Evolutionary conservation across 2,888 invertebrate genomes (phyloP).

Genomic region (Onthophagus sagittarius): DNA sequence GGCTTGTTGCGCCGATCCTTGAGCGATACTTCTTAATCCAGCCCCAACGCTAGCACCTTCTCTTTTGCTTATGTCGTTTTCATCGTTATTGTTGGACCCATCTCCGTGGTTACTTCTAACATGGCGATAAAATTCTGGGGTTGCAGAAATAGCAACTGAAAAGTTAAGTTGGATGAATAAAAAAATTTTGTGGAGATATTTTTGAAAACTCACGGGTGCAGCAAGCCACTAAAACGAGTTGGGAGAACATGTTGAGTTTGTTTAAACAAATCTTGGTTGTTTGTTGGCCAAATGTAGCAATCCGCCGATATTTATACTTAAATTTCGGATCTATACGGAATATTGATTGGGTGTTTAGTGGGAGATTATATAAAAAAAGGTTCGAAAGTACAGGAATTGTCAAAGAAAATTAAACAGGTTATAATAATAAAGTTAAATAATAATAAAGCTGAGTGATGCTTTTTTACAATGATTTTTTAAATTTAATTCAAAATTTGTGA

Average conservation of each 20-base stretch:
- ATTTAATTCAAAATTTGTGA: not conserved
- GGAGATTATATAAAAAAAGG: not conserved
- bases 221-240: not conserved
- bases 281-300: not conserved
- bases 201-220: not conserved
- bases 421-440: too few species aligned
- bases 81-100: not conserved
- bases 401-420: not conserved
- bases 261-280: not conserved
- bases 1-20: conserved; percentile 72
- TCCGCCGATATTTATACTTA: not conserved
- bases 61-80: conserved; percentile 37
- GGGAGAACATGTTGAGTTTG: not conserved
- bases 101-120: not conserved
- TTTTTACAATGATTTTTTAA: not conserved
- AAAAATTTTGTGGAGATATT: not conserved
- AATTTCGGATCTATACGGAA: not conserved
- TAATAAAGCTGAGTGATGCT: too few species aligned
- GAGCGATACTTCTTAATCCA: conserved; percentile 66
- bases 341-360: not conserved
- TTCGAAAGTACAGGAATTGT: not conserved
- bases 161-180: too few species aligned
- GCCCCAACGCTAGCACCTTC: conserved; percentile 66
- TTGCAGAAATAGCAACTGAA: too few species aligned
- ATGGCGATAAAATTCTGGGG: not conserved